These are phyloP conservation scores for human (Homo sapiens) DNA, from an alignment of 2,113 vertebrate species.

Conservation along the genomic window DNA sequence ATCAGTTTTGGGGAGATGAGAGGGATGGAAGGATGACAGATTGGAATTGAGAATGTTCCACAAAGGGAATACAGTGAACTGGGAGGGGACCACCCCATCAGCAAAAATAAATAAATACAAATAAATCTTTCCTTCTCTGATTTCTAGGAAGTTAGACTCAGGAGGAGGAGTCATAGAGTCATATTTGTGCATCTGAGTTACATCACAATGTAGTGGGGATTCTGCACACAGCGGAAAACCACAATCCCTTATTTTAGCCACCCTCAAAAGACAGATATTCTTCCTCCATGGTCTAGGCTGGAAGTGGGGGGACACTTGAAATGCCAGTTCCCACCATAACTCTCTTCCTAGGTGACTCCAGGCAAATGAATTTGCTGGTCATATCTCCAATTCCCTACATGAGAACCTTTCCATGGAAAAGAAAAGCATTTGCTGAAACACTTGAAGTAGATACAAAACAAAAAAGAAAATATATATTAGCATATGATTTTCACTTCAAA, in stretches of 20 bases:
- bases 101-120: neutral
- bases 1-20: neutral
- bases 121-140: neutral
- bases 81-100: neutral
- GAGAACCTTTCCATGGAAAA: neutral
- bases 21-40: too few relatives aligned
- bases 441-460: neutral
- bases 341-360: neutral
- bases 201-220: neutral
- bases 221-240: neutral
- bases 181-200: neutral
- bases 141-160: neutral
- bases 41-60: neutral
- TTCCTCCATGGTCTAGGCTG: neutral
- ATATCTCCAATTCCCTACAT: neutral
- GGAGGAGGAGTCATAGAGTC: neutral
- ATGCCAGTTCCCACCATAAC: too few relatives aligned
- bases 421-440: neutral
- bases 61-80: neutral
- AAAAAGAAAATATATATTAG: neutral
- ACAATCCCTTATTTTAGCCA: neutral
- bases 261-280: too few relatives aligned
- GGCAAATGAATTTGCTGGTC: neutral
- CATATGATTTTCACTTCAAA: neutral
- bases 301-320: accelerated